phyloP scores from a whole-genome alignment of 2,888 invertebrate species.

The Lochmaea capreae region DNA sequence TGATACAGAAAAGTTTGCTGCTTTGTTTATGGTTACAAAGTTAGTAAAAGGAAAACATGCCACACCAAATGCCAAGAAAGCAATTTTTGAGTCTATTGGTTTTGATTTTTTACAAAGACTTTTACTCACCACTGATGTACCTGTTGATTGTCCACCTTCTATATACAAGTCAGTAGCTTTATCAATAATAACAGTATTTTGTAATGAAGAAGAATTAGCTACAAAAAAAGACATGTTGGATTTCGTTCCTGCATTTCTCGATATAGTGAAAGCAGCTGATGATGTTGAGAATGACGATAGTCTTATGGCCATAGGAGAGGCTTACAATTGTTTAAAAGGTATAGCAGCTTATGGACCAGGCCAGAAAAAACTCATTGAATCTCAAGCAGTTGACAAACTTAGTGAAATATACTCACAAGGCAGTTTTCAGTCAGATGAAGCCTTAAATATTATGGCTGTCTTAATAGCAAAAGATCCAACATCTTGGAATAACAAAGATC shows the following conservation, averaged over 20 bases:
- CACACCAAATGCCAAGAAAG: constrained; percentile 75
- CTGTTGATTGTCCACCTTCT: constrained; percentile 88
- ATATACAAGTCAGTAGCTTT: constrained; percentile 93
- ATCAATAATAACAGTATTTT: constrained; percentile 88
- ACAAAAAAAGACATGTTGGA: constrained; percentile 86
- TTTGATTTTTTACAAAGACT: constrained; percentile 87
- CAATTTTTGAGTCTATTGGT: constrained; percentile 90
- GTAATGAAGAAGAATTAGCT: constrained; percentile 82
- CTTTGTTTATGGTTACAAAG: constrained; percentile 92
- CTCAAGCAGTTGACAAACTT: constrained; percentile 84
- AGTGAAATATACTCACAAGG: constrained; percentile 88
- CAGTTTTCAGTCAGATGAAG: constrained; percentile 91
- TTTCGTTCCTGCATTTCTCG: constrained; percentile 84
- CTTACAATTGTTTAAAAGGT: constrained; percentile 84
- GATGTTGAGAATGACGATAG: constrained; percentile 88
- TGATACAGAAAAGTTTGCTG: constrained; percentile 93
- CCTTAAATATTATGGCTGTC: constrained; percentile 79
- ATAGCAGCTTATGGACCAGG: constrained; percentile 84
- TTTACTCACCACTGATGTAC: constrained; percentile 79
- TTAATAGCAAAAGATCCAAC: constrained; percentile 79
- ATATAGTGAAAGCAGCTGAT: constrained; percentile 86
- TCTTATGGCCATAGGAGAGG: constrained; percentile 87
- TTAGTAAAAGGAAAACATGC: constrained; percentile 87
- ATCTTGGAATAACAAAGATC: constrained; percentile 82
- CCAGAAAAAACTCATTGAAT: constrained; percentile 81